Evolutionary conservation across 2,113 vertebrate species (phyloP).

Genomic region (Mormoops blainvillei): DNA sequence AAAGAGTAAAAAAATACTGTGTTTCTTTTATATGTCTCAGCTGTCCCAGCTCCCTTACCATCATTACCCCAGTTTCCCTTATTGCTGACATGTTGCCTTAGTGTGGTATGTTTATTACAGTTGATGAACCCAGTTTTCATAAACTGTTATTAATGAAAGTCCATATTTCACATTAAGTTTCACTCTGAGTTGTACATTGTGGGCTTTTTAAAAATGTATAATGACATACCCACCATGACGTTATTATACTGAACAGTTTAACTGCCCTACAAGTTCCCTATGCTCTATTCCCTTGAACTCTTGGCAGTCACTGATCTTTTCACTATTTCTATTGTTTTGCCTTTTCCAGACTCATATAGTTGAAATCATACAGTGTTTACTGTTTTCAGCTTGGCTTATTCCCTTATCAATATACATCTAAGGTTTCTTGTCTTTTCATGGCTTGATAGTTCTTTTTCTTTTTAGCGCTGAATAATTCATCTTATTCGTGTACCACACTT

Average conservation of each 20-base stretch:
- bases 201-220: neutral
- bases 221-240: neutral
- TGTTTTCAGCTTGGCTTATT: no score
- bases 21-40: neutral
- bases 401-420: no score
- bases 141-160: neutral
- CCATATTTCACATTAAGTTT: neutral
- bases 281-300: neutral
- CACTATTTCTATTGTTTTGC: neutral
- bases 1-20: neutral
- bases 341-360: no score
- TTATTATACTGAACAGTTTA: neutral
- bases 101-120: neutral
- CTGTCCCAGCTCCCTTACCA: neutral
- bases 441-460: no score
- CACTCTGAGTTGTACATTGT: neutral
- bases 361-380: no score
- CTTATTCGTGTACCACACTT: no score
- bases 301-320: neutral
- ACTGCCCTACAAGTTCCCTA: neutral
- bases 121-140: neutral
- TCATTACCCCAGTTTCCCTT: neutral
- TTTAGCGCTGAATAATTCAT: no score
- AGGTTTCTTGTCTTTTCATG: no score
- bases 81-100: neutral